Conservation (phyloP, 2,113 vertebrate genomes). For the Bolborhynchus lineola region DNA sequence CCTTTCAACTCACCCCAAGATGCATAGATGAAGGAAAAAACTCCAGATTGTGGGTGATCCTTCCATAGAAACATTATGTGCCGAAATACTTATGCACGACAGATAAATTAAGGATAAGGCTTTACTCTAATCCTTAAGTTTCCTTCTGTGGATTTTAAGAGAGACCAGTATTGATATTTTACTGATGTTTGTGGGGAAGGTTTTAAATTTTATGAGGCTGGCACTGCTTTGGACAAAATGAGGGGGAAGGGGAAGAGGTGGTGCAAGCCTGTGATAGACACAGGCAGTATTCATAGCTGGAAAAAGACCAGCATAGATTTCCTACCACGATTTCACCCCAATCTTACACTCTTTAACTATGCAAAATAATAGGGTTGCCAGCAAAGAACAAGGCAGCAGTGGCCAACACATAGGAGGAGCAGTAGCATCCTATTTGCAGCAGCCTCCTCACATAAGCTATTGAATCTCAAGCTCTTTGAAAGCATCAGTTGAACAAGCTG, state of each 20-base stretch:
- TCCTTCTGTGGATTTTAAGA: conserved; percentile 35
- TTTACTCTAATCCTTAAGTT: conserved; percentile 50
- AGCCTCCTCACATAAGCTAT: background rate
- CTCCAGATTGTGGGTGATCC: conserved; percentile 20
- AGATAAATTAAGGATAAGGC: conserved; percentile 22
- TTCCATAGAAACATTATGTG: background rate
- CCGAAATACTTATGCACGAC: background rate
- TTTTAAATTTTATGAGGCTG: background rate
- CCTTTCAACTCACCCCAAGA: conserved; percentile 47
- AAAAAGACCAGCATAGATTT: background rate
- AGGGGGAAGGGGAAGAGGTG: background rate
- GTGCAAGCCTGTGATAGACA: background rate
- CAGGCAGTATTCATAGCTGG: background rate
- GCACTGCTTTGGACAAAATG: background rate
- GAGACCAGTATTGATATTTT: conserved; percentile 5
- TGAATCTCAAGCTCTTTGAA: background rate
- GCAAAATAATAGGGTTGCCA: background rate
- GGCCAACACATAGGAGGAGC: background rate
- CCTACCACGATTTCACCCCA: background rate
- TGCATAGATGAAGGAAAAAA: background rate
- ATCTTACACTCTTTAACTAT: background rate
- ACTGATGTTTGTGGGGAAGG: background rate
- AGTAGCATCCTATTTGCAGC: background rate
- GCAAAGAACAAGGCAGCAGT: background rate
- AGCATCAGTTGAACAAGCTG: background rate